phyloP scores from a whole-genome alignment of 2,888 invertebrate genomes.

The Rosalia funebris region DNA sequence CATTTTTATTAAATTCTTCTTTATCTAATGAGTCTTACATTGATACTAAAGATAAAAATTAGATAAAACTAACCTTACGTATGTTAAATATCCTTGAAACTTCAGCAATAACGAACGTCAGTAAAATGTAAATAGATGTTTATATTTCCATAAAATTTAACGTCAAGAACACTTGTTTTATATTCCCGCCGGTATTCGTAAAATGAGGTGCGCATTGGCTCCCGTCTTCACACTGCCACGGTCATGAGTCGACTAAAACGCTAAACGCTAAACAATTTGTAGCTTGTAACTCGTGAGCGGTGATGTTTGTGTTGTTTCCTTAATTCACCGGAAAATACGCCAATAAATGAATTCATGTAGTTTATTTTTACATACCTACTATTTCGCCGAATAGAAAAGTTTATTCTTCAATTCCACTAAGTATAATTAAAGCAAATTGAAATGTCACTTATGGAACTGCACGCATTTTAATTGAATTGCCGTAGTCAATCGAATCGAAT shows the following conservation, averaged over 20 bases:
- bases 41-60: too few relatives aligned
- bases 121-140: slow-evolving; percentile 10
- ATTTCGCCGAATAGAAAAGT: too few relatives aligned
- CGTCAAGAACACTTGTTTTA: slow-evolving; percentile 3
- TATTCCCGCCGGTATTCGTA: slow-evolving; percentile 10
- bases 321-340: slow-evolving; percentile 5
- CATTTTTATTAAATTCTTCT: too few relatives aligned
- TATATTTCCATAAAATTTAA: slow-evolving; percentile 15
- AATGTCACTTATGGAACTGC: too few relatives aligned
- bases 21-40: too few relatives aligned
- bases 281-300: slow-evolving; percentile 1
- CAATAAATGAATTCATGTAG: slow-evolving; percentile 7
- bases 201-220: background rate
- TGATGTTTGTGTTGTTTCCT: background rate
- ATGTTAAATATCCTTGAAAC: slow-evolving; percentile 8
- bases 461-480: too few relatives aligned
- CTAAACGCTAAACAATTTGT: background rate
- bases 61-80: slow-evolving; percentile 18
- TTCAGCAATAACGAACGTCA: slow-evolving; percentile 5
- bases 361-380: background rate
- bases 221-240: background rate
- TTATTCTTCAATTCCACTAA: too few relatives aligned
- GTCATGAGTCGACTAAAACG: slow-evolving; percentile 20
- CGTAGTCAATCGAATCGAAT: too few relatives aligned
- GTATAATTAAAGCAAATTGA: too few relatives aligned